Conservation (phyloP, 2,113 vertebrate genomes). For the Gymnorhina tibicen region DNA sequence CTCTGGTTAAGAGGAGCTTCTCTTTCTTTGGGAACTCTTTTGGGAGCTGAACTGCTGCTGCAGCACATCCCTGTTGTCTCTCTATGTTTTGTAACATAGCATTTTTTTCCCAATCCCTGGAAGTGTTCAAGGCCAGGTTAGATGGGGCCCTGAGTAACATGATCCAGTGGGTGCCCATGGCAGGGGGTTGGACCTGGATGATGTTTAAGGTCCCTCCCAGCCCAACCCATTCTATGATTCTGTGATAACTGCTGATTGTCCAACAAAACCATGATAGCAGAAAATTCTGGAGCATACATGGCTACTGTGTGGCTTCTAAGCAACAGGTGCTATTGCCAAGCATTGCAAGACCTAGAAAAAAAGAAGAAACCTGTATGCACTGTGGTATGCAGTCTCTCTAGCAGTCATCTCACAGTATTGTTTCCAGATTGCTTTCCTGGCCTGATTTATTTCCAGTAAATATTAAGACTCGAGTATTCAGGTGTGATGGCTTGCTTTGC, state of each 20-base stretch:
- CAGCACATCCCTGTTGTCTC: not conserved
- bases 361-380: not conserved
- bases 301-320: not conserved
- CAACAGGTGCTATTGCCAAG: not conserved
- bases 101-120: not conserved
- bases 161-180: not conserved
- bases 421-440: not conserved
- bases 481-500: not conserved
- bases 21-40: not conserved
- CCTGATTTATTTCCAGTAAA: not conserved
- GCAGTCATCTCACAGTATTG: not conserved
- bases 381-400: not conserved
- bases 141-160: not conserved
- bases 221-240: not conserved
- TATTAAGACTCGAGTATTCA: not conserved
- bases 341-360: not conserved
- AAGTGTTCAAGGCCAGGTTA: not conserved
- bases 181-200: not conserved
- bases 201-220: not conserved
- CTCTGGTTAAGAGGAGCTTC: not conserved
- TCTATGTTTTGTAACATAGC: accelerated
- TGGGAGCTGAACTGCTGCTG: not conserved
- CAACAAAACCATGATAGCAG: not conserved
- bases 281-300: not conserved
- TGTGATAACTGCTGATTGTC: not conserved